Evolutionary conservation across 2,113 vertebrate species (phyloP).

Genomic region (Chrysochloris asiatica): DNA sequence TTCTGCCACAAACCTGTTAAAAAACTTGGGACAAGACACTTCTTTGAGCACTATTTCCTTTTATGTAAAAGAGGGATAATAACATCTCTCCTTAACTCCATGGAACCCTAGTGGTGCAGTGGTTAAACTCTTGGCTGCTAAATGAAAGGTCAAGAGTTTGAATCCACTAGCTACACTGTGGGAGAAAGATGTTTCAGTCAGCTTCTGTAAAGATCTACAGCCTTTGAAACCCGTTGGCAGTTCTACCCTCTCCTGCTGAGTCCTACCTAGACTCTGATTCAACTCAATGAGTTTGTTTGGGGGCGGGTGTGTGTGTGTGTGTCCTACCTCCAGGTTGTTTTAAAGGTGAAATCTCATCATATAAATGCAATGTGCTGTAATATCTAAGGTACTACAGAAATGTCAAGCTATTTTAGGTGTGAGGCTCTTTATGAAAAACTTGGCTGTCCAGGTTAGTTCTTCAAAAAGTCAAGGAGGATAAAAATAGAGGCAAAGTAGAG

Average conservation of each 20-base stretch:
- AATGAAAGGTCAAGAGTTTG: neutral
- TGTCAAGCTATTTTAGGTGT: slow-evolving; percentile 62
- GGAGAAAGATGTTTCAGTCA: neutral
- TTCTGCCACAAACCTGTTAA: neutral
- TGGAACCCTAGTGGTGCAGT: neutral
- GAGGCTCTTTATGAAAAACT: slow-evolving; percentile 32
- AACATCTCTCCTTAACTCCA: neutral
- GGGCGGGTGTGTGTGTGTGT: too few relatives aligned
- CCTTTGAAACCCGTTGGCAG: too few relatives aligned
- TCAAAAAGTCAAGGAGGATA: neutral
- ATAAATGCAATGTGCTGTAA: slow-evolving; percentile 32
- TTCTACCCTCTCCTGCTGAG: too few relatives aligned
- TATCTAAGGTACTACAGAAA: slow-evolving; percentile 35
- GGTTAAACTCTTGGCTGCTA: neutral
- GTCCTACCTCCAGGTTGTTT: slow-evolving; percentile 46
- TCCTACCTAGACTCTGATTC: too few relatives aligned
- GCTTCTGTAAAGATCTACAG: neutral
- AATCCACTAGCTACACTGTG: too few relatives aligned
- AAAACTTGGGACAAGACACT: neutral
- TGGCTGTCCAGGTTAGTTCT: slow-evolving; percentile 54
- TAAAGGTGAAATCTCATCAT: slow-evolving; percentile 56
- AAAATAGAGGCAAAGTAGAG: neutral
- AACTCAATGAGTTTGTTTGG: too few relatives aligned
- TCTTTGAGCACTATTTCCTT: neutral
- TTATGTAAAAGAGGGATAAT: neutral